Conservation (phyloP, 2,797 vertebrate genomes). For the Sebastes aleutianus region DNA sequence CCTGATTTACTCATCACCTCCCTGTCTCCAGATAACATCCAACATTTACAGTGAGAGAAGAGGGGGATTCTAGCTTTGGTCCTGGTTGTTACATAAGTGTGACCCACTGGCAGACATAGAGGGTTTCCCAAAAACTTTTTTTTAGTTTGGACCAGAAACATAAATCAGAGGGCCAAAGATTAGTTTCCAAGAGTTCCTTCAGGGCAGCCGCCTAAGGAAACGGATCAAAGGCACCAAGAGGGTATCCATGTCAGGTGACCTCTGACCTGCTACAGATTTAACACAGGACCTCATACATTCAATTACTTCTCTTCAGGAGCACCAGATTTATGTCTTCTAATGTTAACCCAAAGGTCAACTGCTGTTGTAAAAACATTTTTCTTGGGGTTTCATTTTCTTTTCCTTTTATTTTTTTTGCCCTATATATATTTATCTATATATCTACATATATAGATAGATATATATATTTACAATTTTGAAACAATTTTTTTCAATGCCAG, state of each 20-base stretch:
- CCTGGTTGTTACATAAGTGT: conserved; percentile 9
- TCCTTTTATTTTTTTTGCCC: not conserved
- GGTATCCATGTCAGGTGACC: conserved; percentile 14
- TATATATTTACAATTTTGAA: no score
- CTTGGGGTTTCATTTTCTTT: not conserved
- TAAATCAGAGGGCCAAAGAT: conserved; percentile 11
- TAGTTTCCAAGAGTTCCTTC: not conserved
- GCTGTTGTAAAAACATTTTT: not conserved
- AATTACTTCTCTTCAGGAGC: not conserved
- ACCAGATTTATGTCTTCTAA: not conserved
- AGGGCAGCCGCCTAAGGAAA: not conserved
- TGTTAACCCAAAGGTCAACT: not conserved
- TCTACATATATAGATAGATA: no score
- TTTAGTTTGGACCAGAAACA: not conserved
- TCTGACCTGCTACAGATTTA: conserved; percentile 25
- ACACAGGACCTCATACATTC: not conserved
- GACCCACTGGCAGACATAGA: not conserved
- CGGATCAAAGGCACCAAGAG: conserved; percentile 23
- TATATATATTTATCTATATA: not conserved
- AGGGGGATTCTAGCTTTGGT: conserved; percentile 11
- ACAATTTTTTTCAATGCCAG: no score
- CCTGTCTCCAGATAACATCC: not conserved
- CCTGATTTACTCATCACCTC: conserved; percentile 7
- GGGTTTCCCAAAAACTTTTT: not conserved
- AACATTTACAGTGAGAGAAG: conserved; percentile 11